Evolutionary conservation across 2,888 invertebrate species (phyloP), one percentile per base, ranked within the genome.

Genomic region (Phrixothrix hirtus): DNA sequence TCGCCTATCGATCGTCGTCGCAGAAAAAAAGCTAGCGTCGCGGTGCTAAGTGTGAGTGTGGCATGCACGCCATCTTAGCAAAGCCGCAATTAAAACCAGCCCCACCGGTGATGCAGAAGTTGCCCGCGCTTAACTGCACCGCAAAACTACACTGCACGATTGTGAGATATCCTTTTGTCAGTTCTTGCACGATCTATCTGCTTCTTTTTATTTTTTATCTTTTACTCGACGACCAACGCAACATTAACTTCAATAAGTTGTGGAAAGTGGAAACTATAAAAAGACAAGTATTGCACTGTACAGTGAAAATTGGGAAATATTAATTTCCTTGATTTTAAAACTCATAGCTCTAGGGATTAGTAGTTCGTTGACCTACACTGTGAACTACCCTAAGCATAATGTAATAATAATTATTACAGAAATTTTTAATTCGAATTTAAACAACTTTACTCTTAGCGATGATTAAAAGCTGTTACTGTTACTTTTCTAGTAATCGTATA

Each of bases 21-120:
- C 53, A 62, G 68, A 72, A 74, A 73, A n/a, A 72, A 72, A 72
- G 69, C 71, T 67, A 71, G 71, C 73, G 73, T 72, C 72, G 73
- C 72, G 73, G 74, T 72, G 74, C 74, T 75, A 75, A 75, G 76
- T 76, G 75, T 73, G 71, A 74, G 73, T 75, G 74, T 75, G 73
- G 74, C 74, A 75, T 76, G 75, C 75, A 75, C 75, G 76, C 73
- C 75, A 75, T 75, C 75, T 75, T 76, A 75, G 74, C 70, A 72
- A 71, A 71, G 57, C 74, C 74, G 75, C 75, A 75, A 75, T 75
- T 75, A 75, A 75, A 75, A 66, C 63, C 59, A 60, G 58, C 63
- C 66, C 63, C 55, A 38, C 50, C 46, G 55, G 39, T 46, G 53
- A 45, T 53, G 53, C 53, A 53, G 53, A 48, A 47, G 47, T 29